Base-by-base conservation (phyloP, 2,113 vertebrate species). In the Muntiacus muntjak region DNA sequence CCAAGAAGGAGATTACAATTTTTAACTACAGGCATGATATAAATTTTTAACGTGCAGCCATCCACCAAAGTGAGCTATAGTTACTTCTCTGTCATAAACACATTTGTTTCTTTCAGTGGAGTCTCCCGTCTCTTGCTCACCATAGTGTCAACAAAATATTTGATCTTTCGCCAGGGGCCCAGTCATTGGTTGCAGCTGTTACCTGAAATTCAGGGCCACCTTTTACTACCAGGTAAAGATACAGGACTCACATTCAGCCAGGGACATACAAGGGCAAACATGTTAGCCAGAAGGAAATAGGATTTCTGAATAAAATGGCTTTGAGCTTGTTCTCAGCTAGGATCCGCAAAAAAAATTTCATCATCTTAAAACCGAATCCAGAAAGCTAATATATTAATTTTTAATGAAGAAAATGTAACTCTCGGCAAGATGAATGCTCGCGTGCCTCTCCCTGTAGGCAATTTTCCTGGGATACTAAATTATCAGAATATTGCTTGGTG, bases 371-470 rank as follows among this genome's bases (percentile, higher is more conserved):
- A 64, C 33, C 3, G 13, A 94, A 96, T 67, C 50, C 71, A 47
- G 58, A 95, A 89, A 89, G 36, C 4, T 30, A 93, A 83, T 54
- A 23, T n/a, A 78, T 15, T 96, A 52, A 93, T 93, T 95, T 96
- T 90, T 96, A 97, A 94, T 79, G 57, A 96, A 97, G 60, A 95
- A 95, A 93, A 94, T 93, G 7, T 91, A 82, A 47, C 57, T 57
- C 33, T 87, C 71, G n/a, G 74, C 71, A 74, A 57, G 43, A 58
- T 33, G 26, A 74, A 82, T 91, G 50, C 21, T 82, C 0, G 0
- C n/a, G 36, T 33, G 81, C 11, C 2, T 86, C 17, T 83, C 45
- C 36, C n/a, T 52, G 2, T 1, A 52, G 82, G 89, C 43, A 33
- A 26, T 89, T 92, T 83, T 92, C 74, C 54, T 71, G 28, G 8